Conservation (phyloP, 2,113 vertebrate species). For the cat (Felis catus) region F.catus_Fca126_mat1.0 CM031417.1:78775501-78776000, state of each 20-base stretch:
- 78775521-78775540: background rate
- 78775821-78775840: too few species aligned
- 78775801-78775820: background rate
- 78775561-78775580: background rate
- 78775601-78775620: background rate
- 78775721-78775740: background rate
- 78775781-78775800: background rate
- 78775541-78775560: background rate
- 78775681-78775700: background rate
- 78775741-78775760: background rate
- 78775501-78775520: background rate
- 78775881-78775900: background rate
- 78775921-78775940: background rate
- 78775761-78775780: background rate
- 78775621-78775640: background rate
- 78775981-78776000: background rate
- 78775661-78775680: background rate
- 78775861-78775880: background rate
- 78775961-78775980: background rate
- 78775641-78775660: background rate
- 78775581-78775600: background rate
- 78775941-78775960: constrained; percentile 39
- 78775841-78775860: too few species aligned
- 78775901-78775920: background rate
- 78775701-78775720: background rate